These are phyloP conservation scores for Larimichthys polyactis DNA, from an alignment of 2,113 vertebrate species.

Conservation along the genomic window DNA sequence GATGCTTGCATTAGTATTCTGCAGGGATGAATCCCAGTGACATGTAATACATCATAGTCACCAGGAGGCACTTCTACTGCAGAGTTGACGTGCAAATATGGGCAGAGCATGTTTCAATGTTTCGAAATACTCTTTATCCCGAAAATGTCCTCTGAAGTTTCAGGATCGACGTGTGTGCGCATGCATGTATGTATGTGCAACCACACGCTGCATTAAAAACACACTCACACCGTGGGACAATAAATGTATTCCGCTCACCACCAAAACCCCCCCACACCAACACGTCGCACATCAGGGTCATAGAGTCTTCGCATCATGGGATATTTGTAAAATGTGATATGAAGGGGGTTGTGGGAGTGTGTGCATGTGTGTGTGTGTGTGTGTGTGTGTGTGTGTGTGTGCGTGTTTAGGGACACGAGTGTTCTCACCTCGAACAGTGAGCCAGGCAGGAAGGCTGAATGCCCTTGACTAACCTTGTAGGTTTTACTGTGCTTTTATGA, in stretches of 20 bases:
- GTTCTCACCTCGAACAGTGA: conserved; percentile 69
- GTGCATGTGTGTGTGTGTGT: not conserved
- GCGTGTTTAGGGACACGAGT: conserved; percentile 65
- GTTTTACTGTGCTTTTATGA: conserved; percentile 80
- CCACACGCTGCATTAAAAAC: conserved; percentile 25
- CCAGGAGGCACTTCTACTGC: conserved; percentile 76
- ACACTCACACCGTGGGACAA: conserved; percentile 20
- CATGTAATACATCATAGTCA: conserved; percentile 85
- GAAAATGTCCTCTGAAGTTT: conserved; percentile 77
- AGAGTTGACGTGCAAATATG: conserved; percentile 75
- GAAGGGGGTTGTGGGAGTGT: conserved; percentile 34
- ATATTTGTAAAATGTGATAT: conserved; percentile 76
- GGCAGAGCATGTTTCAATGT: conserved; percentile 71
- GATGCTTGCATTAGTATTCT: conserved; percentile 83
- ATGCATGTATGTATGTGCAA: conserved; percentile 21
- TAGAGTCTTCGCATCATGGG: conserved; percentile 67
- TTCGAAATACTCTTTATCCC: conserved; percentile 65
- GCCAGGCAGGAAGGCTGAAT: conserved; percentile 66
- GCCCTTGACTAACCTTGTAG: conserved; percentile 84
- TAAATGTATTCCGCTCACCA: conserved; percentile 50
- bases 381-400: conserved; percentile 13
- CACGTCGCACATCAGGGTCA: conserved; percentile 68
- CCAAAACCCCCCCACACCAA: conserved; percentile 8
- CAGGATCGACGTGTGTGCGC: conserved; percentile 34
- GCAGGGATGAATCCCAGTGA: conserved; percentile 73